Evolutionary conservation across 2,888 invertebrate species (phyloP).

Genomic region (Priocnemis perturbator): DNA sequence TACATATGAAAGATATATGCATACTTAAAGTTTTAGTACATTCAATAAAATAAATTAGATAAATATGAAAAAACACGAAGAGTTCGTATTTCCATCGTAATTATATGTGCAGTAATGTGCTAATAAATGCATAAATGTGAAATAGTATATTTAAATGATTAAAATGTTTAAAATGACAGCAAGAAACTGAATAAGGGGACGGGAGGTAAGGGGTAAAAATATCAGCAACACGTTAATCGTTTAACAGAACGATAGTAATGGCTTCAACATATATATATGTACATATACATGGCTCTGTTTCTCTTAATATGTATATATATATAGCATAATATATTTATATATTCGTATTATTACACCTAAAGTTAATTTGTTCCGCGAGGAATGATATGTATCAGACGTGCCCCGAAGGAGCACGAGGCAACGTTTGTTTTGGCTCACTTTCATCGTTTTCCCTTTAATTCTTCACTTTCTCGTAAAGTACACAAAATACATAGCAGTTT

Average conservation of each 20-base stretch:
- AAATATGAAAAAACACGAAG: too few relatives aligned
- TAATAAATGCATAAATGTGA: slow-evolving; percentile 20
- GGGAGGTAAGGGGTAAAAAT: neutral
- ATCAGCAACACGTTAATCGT: slow-evolving; percentile 21
- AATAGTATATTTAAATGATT: too few relatives aligned
- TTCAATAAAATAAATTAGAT: too few relatives aligned
- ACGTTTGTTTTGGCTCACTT: slow-evolving; percentile 45
- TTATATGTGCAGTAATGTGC: too few relatives aligned
- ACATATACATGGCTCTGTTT: slow-evolving; percentile 30
- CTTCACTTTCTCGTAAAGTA: slow-evolving; percentile 40
- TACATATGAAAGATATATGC: too few relatives aligned
- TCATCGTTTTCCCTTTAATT: slow-evolving; percentile 28
- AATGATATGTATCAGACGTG: slow-evolving; percentile 73
- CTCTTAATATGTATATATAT: slow-evolving; percentile 16
- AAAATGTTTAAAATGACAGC: too few relatives aligned
- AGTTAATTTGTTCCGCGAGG: slow-evolving; percentile 68
- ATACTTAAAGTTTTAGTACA: too few relatives aligned
- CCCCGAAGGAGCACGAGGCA: slow-evolving; percentile 55
- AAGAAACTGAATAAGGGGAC: too few relatives aligned
- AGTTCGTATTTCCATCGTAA: too few relatives aligned
- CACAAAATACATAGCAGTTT: slow-evolving; percentile 31
- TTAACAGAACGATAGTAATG: slow-evolving; percentile 65
- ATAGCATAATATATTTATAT: slow-evolving; percentile 45
- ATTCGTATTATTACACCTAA: slow-evolving; percentile 67
- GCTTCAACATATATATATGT: slow-evolving; percentile 59